Percentiles rank a stretch among this genome's conserved stretches.
Conservation (phyloP, 2,113 vertebrate genomes). For the Columba livia region DNA sequence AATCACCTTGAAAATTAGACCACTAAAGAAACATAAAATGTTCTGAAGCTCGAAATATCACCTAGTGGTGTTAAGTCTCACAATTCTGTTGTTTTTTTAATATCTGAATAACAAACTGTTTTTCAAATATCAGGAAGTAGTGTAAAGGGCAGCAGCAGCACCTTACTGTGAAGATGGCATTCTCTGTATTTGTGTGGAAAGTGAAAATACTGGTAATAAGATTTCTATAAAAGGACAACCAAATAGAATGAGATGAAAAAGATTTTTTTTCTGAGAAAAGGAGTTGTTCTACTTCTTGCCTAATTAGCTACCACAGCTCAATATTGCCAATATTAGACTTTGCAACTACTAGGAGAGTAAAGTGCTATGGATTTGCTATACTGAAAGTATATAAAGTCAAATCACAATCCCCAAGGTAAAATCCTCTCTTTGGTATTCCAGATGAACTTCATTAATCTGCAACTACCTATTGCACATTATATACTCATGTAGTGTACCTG, state of each 20-base stretch:
- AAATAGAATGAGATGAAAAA: neutral
- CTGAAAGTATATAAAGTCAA: neutral
- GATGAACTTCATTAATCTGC: neutral
- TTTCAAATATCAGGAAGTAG: neutral
- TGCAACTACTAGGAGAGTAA: neutral
- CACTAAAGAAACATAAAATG: neutral
- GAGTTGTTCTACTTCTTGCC: neutral
- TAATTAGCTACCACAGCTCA: neutral
- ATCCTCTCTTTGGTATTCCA: neutral
- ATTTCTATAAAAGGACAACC: neutral
- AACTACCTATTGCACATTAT: neutral
- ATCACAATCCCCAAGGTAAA: neutral
- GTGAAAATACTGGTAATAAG: neutral
- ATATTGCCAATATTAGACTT: neutral
- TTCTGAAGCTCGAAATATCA: conserved; percentile 44
- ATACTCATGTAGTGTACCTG: neutral
- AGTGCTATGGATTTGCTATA: neutral
- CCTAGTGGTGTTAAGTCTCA: neutral
- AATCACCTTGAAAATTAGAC: conserved; percentile 8
- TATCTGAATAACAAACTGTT: neutral
- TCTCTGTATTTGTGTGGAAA: neutral
- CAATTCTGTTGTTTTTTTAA: neutral
- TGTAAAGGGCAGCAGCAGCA: neutral
- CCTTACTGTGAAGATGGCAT: neutral
- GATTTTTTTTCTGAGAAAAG: neutral